Conservation (phyloP, 2,113 vertebrate genomes). For the Nematolebias whitei region DNA sequence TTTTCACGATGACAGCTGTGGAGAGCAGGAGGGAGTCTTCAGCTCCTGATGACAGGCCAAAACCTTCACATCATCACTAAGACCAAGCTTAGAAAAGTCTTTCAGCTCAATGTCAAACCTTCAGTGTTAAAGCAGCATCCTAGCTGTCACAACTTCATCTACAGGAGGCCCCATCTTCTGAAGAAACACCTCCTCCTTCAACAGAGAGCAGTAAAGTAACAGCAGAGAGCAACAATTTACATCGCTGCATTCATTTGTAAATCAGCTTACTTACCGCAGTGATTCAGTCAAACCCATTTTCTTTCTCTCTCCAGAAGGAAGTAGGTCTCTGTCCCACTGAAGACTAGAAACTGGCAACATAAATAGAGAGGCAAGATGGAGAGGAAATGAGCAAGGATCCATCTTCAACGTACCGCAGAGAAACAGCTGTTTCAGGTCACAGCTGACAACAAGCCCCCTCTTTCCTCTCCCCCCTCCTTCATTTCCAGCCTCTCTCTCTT, state of each 20-base stretch:
- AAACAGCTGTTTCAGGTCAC: constrained; percentile 81
- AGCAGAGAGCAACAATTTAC: constrained; percentile 26
- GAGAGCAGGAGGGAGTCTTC: constrained; percentile 60
- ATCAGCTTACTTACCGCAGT: constrained; percentile 23
- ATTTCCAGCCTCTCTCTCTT: constrained; percentile 20
- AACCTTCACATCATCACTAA: constrained; percentile 50
- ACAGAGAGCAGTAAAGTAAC: constrained; percentile 26
- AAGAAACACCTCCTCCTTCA: constrained; percentile 10
- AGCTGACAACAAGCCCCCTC: constrained; percentile 72
- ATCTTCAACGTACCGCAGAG: constrained; percentile 72
- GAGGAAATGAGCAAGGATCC: constrained; percentile 75
- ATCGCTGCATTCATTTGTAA: constrained; percentile 16
- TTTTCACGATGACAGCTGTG: constrained; percentile 64
- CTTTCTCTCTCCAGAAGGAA: constrained; percentile 46
- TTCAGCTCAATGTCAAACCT: constrained; percentile 61
- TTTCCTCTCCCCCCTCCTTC: constrained; percentile 32
- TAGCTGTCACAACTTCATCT: constrained; percentile 4
- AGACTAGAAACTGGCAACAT: constrained; percentile 66
- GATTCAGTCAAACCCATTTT: constrained; percentile 64
- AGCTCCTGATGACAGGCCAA: constrained; percentile 50
- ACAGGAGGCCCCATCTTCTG: background rate
- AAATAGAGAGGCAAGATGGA: constrained; percentile 73
- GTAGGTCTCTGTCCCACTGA: constrained; percentile 60
- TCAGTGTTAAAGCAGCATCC: constrained; percentile 24
- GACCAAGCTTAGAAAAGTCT: constrained; percentile 35